phyloP scores from a whole-genome alignment of 2,888 invertebrate genomes.

The Rhyacophila evoluta region DNA sequence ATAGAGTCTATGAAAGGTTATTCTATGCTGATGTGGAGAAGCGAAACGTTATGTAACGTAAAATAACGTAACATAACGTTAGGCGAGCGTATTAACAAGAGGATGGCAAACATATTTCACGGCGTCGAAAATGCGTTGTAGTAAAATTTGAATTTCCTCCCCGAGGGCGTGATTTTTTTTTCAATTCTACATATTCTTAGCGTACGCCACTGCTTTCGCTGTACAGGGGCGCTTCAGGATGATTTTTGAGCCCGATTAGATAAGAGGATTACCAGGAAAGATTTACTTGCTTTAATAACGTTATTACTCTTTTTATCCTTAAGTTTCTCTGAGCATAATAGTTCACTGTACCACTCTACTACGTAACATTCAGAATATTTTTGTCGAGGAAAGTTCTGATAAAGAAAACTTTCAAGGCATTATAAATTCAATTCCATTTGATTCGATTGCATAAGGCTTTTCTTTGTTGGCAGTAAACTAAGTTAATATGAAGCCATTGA shows the following conservation, averaged over 20 bases:
- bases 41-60: conserved; percentile 15
- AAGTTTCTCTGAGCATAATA: too few relatives aligned
- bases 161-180: conserved; percentile 17
- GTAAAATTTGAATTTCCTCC: conserved; percentile 22
- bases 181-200: conserved; percentile 18
- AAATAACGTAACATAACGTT: conserved; percentile 22
- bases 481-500: too few relatives aligned
- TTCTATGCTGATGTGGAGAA: neutral
- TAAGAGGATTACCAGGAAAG: neutral
- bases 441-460: too few relatives aligned
- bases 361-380: too few relatives aligned
- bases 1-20: too few relatives aligned
- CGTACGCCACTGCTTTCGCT: neutral
- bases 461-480: too few relatives aligned
- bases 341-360: too few relatives aligned
- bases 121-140: conserved; percentile 22
- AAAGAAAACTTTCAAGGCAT: too few relatives aligned
- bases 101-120: conserved; percentile 24
- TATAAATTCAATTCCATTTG: too few relatives aligned
- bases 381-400: too few relatives aligned
- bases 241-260: neutral
- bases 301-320: neutral
- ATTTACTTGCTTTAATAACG: neutral
- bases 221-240: neutral
- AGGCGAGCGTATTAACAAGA: conserved; percentile 24